Base-by-base conservation (phyloP, 2,113 vertebrate genomes). In the Suricata suricatta region DNA sequence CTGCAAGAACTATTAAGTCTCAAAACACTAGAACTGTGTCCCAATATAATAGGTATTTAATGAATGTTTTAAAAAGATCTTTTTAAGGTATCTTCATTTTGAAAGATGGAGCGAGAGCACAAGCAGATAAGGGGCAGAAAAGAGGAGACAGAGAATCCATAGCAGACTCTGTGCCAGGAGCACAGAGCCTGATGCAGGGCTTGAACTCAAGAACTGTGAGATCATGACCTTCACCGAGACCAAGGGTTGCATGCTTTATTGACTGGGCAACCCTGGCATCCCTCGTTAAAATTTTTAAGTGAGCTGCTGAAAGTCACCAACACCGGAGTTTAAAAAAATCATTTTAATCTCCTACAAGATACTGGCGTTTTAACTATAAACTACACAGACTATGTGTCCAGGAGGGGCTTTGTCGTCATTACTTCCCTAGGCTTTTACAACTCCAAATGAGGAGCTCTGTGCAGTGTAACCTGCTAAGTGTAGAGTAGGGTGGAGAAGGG, bases 1-100 rank as follows among this genome's bases (percentile, higher is more conserved):
- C 17, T 87, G 0, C 0, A 17, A 47, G 81, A 27, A 35, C 12
- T 15, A n/a, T 25, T 17, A 35, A 4, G 0, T 38, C 64, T 64
- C 8, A 25, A 14, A 44, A 12, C 41, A 81, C 29, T 3, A 33
- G 16, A 68, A 33, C 64, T 54, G 15, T 84, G 74, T 60, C 68
- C 90, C 35, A 66, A 9, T 77, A 3, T 31, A 66, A 16, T 0
- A 63, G 63, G 35, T 21, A 52, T 6, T 69, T 41, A 90, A 54
- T 25, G 7, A 87, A 4, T 66, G 23, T 50, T 14, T 17, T 60
- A 81, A 57, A 57, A 88, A 81, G 25, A 88, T 17, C 50, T 81
- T 79, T 44, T 79, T 60, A 60, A 60, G 23, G 57, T 8, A 21
- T 21, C 23, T 3, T 60, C 57, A 60, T 60, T 60, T 60, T 3